These are phyloP conservation scores for Chrosomus eos DNA, from an alignment of 2,797 vertebrate species.

Conservation along the genomic window DNA sequence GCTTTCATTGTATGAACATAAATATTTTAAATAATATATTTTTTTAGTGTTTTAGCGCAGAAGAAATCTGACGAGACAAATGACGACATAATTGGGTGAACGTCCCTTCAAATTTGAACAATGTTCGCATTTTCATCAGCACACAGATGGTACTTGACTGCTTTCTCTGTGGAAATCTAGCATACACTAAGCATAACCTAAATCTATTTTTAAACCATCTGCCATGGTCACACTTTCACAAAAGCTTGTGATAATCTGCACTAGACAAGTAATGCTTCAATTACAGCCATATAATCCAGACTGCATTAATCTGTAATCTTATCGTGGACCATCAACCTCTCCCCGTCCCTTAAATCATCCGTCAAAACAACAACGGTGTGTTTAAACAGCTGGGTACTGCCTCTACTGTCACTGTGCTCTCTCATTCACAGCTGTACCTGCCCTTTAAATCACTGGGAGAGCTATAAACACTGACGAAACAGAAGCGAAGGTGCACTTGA, in stretches of 20 bases:
- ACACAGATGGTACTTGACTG: background rate
- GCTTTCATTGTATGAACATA: background rate
- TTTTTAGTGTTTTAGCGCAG: background rate
- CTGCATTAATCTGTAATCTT: constrained; percentile 57
- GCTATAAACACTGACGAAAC: constrained; percentile 42
- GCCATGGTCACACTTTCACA: constrained; percentile 43
- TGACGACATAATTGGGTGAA: background rate
- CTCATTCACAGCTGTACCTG: background rate
- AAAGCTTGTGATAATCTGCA: constrained; percentile 62
- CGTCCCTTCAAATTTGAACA: background rate
- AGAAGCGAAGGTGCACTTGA: constrained; percentile 24
- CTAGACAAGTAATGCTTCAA: constrained; percentile 59
- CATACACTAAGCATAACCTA: constrained; percentile 8
- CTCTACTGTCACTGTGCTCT: background rate
- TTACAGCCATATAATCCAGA: constrained; percentile 67
- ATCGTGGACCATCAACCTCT: constrained; percentile 31
- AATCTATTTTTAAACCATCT: constrained; percentile 53
- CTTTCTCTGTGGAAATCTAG: background rate
- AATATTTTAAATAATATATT: background rate
- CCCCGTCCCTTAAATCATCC: constrained; percentile 8
- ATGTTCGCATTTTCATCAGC: background rate
- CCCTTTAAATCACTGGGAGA: constrained; percentile 28
- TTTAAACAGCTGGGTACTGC: constrained; percentile 36
- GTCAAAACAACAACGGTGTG: constrained; percentile 26
- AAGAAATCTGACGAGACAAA: background rate